Evolutionary conservation across 2,113 vertebrate genomes (phyloP), one percentile per base, ranked within the genome.

Genomic region (Pluvialis apricaria): DNA sequence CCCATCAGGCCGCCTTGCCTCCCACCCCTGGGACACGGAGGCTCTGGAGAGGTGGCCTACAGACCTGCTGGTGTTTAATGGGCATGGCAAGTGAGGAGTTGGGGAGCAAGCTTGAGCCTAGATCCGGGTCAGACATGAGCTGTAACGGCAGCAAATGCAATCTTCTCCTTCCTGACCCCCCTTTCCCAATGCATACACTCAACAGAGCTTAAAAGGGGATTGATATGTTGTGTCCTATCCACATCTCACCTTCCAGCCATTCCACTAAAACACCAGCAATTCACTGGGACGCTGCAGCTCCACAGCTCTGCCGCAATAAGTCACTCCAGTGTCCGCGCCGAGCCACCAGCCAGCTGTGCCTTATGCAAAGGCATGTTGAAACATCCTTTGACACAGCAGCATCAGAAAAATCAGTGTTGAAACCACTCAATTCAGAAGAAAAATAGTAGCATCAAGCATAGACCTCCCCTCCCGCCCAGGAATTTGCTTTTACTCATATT

Each of bases 1-100:
- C 45, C 83, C 76, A 25, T 4, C 25, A 32, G 76, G 25, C 29
- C 62, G 71, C n/a, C 11, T 11, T 12, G 12, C 38, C 40, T 76
- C 66, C 34, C 32, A 61, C 4, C 13, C 4, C 26, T 15, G 11
- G 38, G 25, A 68, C 10, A 20, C 5, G 4, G 31, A 55, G 16
- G 68, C 16, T 55, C 62, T 64, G 36, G 19, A 76, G 72, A 68
- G 20, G 5, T 2, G 3, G 13, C 16, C 49, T 49, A 24, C 6
- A 11, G 49, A 25, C 49, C 49, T 13, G 49, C 9, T 32, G 20
- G 38, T 24, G 34, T 26, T 70, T 8, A 62, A 58, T 3, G 5
- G 31, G 9, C n/a, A 20, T 0, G 7, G 14, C 34, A 89, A 66
- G 16, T 0, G 9, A 68, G 38, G 58, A 36, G 11, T 0, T 29